Percentiles rank a stretch among this genome's conserved stretches.
Conservation (phyloP, 2,888 invertebrate species). For the Timandra comae region DNA sequence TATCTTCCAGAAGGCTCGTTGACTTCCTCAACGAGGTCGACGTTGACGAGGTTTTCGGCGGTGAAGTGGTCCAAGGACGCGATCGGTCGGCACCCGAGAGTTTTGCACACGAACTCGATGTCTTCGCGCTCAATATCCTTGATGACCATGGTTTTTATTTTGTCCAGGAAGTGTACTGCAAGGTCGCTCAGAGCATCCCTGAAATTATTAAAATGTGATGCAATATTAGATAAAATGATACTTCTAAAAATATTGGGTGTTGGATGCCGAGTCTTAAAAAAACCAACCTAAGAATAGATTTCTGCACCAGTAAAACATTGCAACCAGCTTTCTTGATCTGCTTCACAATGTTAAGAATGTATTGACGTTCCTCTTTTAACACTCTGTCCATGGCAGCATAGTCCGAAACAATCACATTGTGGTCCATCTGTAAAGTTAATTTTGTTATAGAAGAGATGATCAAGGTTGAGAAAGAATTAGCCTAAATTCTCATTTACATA, state of each 20-base stretch:
- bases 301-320: slow-evolving; percentile 95
- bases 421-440: slow-evolving; percentile 85
- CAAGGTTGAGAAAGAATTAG: no score
- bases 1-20: slow-evolving; percentile 92
- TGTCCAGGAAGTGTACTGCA: slow-evolving; percentile 98
- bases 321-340: slow-evolving; percentile 99
- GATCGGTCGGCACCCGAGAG: slow-evolving; percentile 94
- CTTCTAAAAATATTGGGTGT: no score
- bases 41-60: slow-evolving; percentile 92
- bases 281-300: slow-evolving; percentile 82
- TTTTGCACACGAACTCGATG: slow-evolving; percentile 98
- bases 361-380: slow-evolving; percentile 96
- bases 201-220: slow-evolving; percentile 1
- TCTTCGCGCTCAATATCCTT: slow-evolving; percentile 99
- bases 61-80: slow-evolving; percentile 99
- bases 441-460: no score
- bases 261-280: background rate
- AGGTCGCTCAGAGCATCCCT: slow-evolving; percentile 98
- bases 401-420: slow-evolving; percentile 96
- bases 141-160: slow-evolving; percentile 98
- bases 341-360: slow-evolving; percentile 98
- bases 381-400: slow-evolving; percentile 99
- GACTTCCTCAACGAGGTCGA: slow-evolving; percentile 96
- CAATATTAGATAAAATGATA: no score
- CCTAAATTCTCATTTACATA: no score